Percentiles rank a stretch among this genome's conserved stretches.
Conservation (phyloP, 2,113 vertebrate species). For the Nyctibius bracteatus region DNA sequence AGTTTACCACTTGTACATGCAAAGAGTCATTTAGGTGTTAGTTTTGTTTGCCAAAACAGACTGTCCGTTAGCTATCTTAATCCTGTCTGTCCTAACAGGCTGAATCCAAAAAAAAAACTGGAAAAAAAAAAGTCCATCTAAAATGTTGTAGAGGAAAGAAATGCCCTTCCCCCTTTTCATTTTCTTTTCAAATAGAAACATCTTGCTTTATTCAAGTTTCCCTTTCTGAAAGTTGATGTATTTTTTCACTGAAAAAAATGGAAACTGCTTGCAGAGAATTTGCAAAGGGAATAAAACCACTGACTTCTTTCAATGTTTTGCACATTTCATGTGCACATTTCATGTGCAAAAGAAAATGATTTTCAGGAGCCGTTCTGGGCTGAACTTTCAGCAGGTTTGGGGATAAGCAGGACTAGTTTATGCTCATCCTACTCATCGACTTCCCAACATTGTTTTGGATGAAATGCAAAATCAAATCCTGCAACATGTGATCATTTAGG, state of each 20-base stretch:
- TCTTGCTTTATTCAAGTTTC: background rate
- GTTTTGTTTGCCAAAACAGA: slow-evolving; percentile 1
- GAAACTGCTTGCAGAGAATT: background rate
- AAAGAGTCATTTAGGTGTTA: background rate
- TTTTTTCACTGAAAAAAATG: background rate
- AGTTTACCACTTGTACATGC: background rate
- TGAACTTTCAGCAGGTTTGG: background rate
- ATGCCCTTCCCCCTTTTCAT: background rate
- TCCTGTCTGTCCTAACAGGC: background rate
- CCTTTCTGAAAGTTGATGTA: background rate
- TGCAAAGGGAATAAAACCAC: background rate
- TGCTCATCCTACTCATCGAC: background rate
- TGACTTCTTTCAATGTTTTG: background rate
- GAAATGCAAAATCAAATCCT: slow-evolving; percentile 53
- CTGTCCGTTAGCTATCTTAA: slow-evolving; percentile 16
- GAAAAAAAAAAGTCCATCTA: background rate
- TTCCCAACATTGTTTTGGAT: slow-evolving; percentile 27
- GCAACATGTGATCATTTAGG: slow-evolving; percentile 66
- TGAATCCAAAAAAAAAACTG: background rate
- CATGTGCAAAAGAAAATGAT: background rate
- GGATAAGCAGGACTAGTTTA: background rate
- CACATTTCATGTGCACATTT: too few relatives aligned
- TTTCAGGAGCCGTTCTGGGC: background rate
- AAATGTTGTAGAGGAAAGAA: background rate
- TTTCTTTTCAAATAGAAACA: background rate